A percentile compares a stretch with the other conserved stretches of the same genome.
These are phyloP conservation scores for Acromyrmex echinatior DNA, from an alignment of 1,140 invertebrate genomes.

Conservation along the genomic window DNA sequence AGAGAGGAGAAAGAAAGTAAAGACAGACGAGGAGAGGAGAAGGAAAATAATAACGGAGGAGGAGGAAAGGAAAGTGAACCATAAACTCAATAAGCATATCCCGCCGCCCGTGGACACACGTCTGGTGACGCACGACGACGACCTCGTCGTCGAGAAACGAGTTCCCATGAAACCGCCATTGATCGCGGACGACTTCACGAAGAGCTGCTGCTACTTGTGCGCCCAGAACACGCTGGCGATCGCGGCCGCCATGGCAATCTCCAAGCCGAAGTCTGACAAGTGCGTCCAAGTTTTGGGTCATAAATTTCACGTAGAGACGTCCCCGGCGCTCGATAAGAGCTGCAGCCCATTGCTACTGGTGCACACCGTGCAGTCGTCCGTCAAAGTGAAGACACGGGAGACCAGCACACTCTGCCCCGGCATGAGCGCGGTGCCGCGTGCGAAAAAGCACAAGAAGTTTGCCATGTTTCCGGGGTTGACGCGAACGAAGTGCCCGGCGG, in stretches of 20 bases:
- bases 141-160: neutral
- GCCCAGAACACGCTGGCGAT: conserved; percentile 66
- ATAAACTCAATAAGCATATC: neutral
- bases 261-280: conserved; percentile 34
- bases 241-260: neutral
- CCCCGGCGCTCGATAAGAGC: conserved; percentile 46
- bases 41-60: too few relatives aligned
- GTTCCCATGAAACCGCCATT: neutral
- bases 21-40: neutral
- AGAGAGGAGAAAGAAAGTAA: neutral
- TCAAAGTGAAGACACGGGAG: conserved; percentile 64
- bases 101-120: neutral
- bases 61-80: neutral
- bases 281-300: conserved; percentile 48
- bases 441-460: conserved; percentile 48
- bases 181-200: conserved; percentile 56
- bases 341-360: conserved; percentile 42
- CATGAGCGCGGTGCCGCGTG: neutral
- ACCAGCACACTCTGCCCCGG: conserved; percentile 21
- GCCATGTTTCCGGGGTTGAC: conserved; percentile 40
- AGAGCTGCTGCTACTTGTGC: conserved; percentile 74
- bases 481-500: conserved; percentile 34
- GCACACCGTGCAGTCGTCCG: conserved; percentile 60
- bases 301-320: neutral
- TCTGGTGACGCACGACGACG: neutral